A percentile compares a stretch with the other conserved stretches of the same genome.
Evolutionary conservation across 1,140 invertebrate species (phyloP).

Genomic region (Temnothorax nylanderi): DNA sequence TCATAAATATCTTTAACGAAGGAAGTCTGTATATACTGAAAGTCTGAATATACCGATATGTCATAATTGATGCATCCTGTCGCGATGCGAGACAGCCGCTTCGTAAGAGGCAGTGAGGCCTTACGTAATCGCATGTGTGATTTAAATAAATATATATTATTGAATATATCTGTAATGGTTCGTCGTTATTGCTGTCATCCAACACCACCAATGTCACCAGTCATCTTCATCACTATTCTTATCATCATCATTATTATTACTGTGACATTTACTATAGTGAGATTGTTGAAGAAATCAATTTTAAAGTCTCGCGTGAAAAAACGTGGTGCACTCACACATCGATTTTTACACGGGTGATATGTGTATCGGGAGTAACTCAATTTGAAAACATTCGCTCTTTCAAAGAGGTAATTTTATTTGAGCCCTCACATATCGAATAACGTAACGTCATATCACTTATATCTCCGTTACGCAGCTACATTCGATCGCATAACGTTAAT

Average conservation of each 20-base stretch:
- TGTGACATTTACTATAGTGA: constrained; percentile 52
- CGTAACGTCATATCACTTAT: background rate
- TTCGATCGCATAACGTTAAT: background rate
- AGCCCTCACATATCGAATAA: background rate
- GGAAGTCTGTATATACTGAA: background rate
- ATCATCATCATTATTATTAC: constrained; percentile 34
- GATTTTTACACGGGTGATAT: constrained; percentile 52
- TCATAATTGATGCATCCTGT: background rate
- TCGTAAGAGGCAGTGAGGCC: constrained; percentile 66
- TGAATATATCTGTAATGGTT: constrained; percentile 67
- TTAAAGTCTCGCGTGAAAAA: constrained; percentile 44
- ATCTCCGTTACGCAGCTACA: background rate
- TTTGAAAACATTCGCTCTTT: background rate
- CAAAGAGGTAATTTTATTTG: background rate
- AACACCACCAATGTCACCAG: constrained; percentile 36
- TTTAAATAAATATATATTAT: constrained; percentile 69
- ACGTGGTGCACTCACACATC: constrained; percentile 54
- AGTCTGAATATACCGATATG: background rate
- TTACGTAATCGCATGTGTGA: constrained; percentile 71
- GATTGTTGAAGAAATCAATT: constrained; percentile 26
- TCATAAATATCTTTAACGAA: background rate
- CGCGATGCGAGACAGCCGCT: constrained; percentile 57
- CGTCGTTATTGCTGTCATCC: constrained; percentile 65
- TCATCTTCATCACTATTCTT: constrained; percentile 57
- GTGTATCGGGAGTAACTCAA: background rate